Conservation (phyloP, 2,797 vertebrate genomes). For the Pygocentrus nattereri region DNA sequence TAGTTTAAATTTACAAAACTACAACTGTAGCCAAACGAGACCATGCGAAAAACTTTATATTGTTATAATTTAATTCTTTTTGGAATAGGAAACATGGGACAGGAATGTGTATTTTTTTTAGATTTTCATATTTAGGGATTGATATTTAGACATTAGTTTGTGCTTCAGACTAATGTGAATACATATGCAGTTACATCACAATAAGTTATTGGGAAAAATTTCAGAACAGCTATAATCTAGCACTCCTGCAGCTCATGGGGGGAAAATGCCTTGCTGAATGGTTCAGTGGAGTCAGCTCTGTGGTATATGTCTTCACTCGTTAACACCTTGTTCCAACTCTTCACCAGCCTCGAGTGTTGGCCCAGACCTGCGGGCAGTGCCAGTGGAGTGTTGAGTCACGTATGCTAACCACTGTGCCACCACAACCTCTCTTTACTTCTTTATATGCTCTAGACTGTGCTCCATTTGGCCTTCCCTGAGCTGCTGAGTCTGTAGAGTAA, state of each 20-base stretch:
- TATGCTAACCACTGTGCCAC: not conserved
- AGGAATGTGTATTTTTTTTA: too few relatives aligned
- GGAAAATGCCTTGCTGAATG: not conserved
- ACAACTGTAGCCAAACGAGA: too few relatives aligned
- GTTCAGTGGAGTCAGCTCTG: not conserved
- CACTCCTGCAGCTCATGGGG: not conserved
- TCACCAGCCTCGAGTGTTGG: constrained; percentile 14
- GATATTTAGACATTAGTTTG: not conserved
- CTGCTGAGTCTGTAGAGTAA: not conserved
- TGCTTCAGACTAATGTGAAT: not conserved
- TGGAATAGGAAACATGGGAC: too few relatives aligned
- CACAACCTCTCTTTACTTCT: not conserved
- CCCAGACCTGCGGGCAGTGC: not conserved
- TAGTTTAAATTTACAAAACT: too few relatives aligned
- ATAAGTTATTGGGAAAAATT: not conserved
- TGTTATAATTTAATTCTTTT: too few relatives aligned
- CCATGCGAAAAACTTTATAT: too few relatives aligned
- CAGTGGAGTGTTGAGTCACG: not conserved
- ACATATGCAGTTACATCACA: not conserved
- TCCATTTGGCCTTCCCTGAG: not conserved
- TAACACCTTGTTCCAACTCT: not conserved
- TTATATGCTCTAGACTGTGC: not conserved
- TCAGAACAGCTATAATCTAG: not conserved
- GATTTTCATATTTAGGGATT: not conserved
- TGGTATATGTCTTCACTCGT: not conserved